These are phyloP conservation scores for Laodelphax striatellus DNA, from an alignment of 1,140 invertebrate species.

Conservation along the genomic window DNA sequence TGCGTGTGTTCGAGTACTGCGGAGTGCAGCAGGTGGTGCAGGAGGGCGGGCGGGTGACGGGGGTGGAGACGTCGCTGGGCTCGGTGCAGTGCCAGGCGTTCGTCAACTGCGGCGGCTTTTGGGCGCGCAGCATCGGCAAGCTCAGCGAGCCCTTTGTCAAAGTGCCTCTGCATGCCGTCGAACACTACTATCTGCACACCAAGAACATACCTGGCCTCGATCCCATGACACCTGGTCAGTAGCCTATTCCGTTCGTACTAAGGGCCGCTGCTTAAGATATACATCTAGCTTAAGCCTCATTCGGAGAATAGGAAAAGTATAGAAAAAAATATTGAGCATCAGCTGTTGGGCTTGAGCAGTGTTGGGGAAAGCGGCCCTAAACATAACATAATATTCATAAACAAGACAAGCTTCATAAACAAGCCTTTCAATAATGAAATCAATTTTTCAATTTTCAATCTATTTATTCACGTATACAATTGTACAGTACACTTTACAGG, in stretches of 20 bases:
- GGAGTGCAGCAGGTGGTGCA: constrained; percentile 53
- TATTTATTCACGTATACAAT: too few species aligned
- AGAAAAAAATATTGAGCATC: too few species aligned
- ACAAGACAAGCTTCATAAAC: too few species aligned
- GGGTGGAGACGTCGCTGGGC: constrained; percentile 67
- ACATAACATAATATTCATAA: too few species aligned
- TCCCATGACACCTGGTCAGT: constrained; percentile 54
- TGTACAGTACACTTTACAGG: too few species aligned
- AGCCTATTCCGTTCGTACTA: constrained; percentile 5
- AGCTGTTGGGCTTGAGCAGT: too few species aligned
- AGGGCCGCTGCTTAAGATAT: too few species aligned
- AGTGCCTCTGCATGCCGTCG: constrained; percentile 84
- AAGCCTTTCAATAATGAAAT: too few species aligned
- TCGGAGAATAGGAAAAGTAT: too few species aligned
- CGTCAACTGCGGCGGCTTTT: constrained; percentile 83
- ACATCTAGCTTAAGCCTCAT: too few species aligned
- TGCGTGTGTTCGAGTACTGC: constrained; percentile 76
- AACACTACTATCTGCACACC: constrained; percentile 86
- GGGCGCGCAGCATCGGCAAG: constrained; percentile 68
- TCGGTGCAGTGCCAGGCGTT: constrained; percentile 76
- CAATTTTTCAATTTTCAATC: too few species aligned
- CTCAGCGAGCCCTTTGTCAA: constrained; percentile 72
- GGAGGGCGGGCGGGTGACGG: constrained; percentile 47
- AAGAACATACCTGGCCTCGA: constrained; percentile 58
- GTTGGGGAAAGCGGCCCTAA: too few species aligned